Percentiles rank a stretch among this genome's conserved stretches.
Conservation (phyloP, 2,797 vertebrate species). For the Acropternis orthonyx region DNA sequence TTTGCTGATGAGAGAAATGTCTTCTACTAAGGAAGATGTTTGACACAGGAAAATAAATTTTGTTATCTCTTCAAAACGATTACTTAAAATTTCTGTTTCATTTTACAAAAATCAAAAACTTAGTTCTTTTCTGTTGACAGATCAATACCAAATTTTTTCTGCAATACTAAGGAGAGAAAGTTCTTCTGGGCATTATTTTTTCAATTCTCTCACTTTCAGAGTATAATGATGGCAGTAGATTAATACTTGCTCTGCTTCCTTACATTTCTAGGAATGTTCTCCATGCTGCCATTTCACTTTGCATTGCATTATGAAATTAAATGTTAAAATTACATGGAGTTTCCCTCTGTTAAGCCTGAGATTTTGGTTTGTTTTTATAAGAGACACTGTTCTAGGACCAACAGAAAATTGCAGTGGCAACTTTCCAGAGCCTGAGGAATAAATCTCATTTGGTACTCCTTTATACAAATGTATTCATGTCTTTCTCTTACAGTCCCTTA, state of each 20-base stretch:
- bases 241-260: neutral
- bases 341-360: constrained; percentile 9
- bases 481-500: constrained; percentile 24
- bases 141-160: neutral
- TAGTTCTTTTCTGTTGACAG: neutral
- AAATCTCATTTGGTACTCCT: constrained; percentile 34
- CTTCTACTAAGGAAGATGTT: neutral
- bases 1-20: neutral
- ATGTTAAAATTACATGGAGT: neutral
- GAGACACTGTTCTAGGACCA: neutral
- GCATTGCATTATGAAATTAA: neutral
- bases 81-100: neutral
- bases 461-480: constrained; percentile 41
- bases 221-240: neutral
- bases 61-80: neutral
- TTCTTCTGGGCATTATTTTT: neutral
- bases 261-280: neutral
- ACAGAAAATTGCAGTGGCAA: constrained; percentile 28
- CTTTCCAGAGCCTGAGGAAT: constrained; percentile 44
- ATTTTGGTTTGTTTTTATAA: neutral
- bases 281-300: neutral
- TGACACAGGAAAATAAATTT: neutral
- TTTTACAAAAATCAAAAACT: neutral
- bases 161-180: neutral
- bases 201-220: neutral